Evolutionary conservation across 2,113 vertebrate species (phyloP), one percentile per base, ranked within the genome.

Genomic region (Gadus macrocephalus): DNA sequence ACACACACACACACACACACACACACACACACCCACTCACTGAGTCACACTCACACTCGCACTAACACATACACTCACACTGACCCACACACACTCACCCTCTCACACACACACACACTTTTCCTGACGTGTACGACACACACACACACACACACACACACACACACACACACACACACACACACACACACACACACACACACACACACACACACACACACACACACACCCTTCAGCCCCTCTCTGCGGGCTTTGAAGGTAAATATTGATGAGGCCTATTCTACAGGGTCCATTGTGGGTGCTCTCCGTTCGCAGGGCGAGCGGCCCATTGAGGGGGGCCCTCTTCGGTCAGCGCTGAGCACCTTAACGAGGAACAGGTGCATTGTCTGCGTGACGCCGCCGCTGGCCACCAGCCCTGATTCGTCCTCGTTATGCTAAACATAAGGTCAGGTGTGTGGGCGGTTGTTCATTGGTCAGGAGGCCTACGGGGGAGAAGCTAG

Each of bases 331-430:
- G 85, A 86, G 78, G 28, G 28, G 27, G 59, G 78, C 81, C 60
- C 83, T 84, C 72, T 31, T 73, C 81, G 71, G 79, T 81, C 81
- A 76, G 82, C 79, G 80, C 70, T 79, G 78, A 68, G 83, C 68
- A 62, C 67, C 72, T 8, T 85, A 87, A 90, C 75, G 84, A 80
- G 83, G 81, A 85, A 85, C 86, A 87, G 86, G 89, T 89, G 89
- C 73, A 73, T 79, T 74, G 76, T 75, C 73, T 64, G 9, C 35
- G 66, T 27, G 3, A 11, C 25, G 4, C 22, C 19, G 20, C 20
- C 2, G 25, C 31, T 35, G 31, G 31, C 31, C 31, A 35, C 31
- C 31, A 35, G 31, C 31, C 31, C 31, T 35, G 31, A 35, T 35
- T 35, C 4, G 31, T 35, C 31, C 31, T 35, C 31, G 31, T 35